Percentiles rank a stretch among this genome's conserved stretches.
Conservation (phyloP, 2,888 invertebrate genomes). For the Branchellion lobata region DNA sequence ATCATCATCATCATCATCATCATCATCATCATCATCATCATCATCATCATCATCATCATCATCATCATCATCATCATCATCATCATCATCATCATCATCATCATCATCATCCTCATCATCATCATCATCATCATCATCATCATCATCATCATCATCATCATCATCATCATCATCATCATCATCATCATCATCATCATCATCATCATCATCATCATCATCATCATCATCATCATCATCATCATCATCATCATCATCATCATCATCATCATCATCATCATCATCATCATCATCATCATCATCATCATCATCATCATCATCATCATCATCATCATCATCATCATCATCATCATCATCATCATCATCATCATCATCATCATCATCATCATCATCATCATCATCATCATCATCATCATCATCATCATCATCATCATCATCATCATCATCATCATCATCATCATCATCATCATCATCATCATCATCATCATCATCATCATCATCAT, state of each 20-base stretch:
- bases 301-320: constrained; percentile 20
- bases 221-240: constrained; percentile 21
- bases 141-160: constrained; percentile 8
- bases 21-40: no score
- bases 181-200: neutral
- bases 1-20: no score
- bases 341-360: constrained; percentile 10
- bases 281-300: neutral
- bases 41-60: no score
- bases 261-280: constrained; percentile 35
- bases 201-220: constrained; percentile 20
- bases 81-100: constrained; percentile 43
- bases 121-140: constrained; percentile 1
- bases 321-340: constrained; percentile 21
- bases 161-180: neutral
- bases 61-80: constrained; percentile 41
- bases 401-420: neutral
- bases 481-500: constrained; percentile 27
- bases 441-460: constrained; percentile 16
- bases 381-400: neutral
- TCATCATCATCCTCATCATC: no score
- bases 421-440: constrained; percentile 17
- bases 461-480: constrained; percentile 24
- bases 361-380: constrained; percentile 10
- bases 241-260: constrained; percentile 27